A percentile compares a stretch with the other conserved stretches of the same genome.
phyloP scores from a whole-genome alignment of 2,888 invertebrate species.

The Tinea trinotella region DNA sequence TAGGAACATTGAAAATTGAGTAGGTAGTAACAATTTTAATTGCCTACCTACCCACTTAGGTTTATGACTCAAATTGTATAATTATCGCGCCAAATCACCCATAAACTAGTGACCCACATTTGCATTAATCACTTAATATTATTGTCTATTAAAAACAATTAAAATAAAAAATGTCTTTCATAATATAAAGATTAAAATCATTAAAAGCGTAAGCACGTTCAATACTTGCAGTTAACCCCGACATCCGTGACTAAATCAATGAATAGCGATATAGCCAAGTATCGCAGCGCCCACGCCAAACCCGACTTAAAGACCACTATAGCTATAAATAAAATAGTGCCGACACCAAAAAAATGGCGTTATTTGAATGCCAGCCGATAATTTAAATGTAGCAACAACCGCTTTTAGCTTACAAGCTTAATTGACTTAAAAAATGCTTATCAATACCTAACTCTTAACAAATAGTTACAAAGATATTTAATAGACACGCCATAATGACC shows the following conservation, averaged over 20 bases:
- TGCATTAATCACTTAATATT: too few relatives aligned
- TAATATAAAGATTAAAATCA: background rate
- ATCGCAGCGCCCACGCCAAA: conserved; percentile 31
- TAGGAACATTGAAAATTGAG: too few relatives aligned
- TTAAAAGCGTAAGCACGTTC: conserved; percentile 19
- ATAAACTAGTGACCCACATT: too few relatives aligned
- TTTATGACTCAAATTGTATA: too few relatives aligned
- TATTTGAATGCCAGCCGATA: conserved; percentile 72
- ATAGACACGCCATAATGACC: conserved; percentile 28
- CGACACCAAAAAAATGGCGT: conserved; percentile 71
- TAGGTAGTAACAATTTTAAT: background rate
- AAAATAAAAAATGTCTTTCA: background rate
- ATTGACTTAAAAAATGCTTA: conserved; percentile 73
- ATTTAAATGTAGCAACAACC: conserved; percentile 73
- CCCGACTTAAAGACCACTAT: conserved; percentile 46
- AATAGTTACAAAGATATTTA: conserved; percentile 22
- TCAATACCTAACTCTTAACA: conserved; percentile 47
- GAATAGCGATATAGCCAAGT: conserved; percentile 37
- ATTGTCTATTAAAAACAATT: too few relatives aligned
- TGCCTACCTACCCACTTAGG: background rate
- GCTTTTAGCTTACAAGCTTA: conserved; percentile 73
- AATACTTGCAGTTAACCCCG: conserved; percentile 28
- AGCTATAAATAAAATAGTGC: conserved; percentile 68
- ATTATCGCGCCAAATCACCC: too few relatives aligned
- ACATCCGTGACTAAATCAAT: conserved; percentile 45